Evolutionary conservation across 2,797 vertebrate genomes (phyloP).

Genomic region (Chloroceryle amazona): DNA sequence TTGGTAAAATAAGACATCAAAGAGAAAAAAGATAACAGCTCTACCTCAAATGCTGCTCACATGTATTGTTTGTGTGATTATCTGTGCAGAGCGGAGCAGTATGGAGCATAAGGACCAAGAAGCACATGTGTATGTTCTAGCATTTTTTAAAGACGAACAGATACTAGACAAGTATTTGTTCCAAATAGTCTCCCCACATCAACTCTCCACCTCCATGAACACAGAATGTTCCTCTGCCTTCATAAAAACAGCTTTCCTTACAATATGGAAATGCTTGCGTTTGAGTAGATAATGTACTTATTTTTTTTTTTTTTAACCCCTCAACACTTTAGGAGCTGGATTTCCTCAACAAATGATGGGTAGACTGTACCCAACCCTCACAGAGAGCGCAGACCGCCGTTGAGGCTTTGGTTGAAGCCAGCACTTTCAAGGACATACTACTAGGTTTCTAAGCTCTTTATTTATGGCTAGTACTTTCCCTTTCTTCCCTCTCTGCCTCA

Average conservation of each 20-base stretch:
- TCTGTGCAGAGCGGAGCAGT: background rate
- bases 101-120: background rate
- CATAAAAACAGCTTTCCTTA: background rate
- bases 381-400: background rate
- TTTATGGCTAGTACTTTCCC: background rate
- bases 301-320: background rate
- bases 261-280: background rate
- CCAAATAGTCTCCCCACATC: background rate
- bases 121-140: background rate
- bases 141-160: background rate
- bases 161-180: conserved; percentile 2
- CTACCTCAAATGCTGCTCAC: conserved; percentile 49
- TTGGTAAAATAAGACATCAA: conserved; percentile 49
- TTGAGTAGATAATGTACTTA: background rate
- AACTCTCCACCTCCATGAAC: background rate
- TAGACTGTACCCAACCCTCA: background rate
- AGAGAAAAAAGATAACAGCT: conserved; percentile 47
- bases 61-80: background rate
- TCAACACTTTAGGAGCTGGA: background rate
- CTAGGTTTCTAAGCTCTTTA: background rate
- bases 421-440: background rate
- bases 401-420: conserved; percentile 18
- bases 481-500: background rate
- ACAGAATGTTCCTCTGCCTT: background rate
- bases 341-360: background rate